A percentile compares a stretch with the other conserved stretches of the same genome.
These are phyloP conservation scores for Eutolmus rufibarbis DNA, from an alignment of 2,888 invertebrate species.

Conservation along the genomic window DNA sequence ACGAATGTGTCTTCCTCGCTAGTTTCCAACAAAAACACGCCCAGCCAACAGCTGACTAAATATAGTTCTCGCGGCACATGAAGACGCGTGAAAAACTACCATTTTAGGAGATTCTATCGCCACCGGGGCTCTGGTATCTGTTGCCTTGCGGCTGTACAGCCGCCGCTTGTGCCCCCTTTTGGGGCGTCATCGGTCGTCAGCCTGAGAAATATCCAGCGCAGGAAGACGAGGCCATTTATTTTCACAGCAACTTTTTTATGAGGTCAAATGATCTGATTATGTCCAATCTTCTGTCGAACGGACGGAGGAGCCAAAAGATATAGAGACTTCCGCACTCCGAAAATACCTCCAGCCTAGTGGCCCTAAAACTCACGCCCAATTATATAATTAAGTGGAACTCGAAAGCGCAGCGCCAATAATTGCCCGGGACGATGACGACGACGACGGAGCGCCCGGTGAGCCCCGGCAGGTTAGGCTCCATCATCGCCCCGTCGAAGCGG, in stretches of 20 bases:
- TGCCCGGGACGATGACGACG: neutral
- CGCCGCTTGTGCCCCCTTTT: neutral
- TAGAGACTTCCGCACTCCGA: neutral
- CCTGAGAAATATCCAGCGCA: neutral
- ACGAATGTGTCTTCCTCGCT: neutral
- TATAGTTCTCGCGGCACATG: neutral
- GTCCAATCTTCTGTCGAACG: neutral
- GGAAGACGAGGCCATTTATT: constrained; percentile 30
- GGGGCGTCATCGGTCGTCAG: neutral
- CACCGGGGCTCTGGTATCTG: neutral
- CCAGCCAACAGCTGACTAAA: constrained; percentile 3
- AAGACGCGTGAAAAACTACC: neutral
- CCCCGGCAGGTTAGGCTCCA: neutral
- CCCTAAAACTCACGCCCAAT: neutral
- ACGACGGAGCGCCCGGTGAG: neutral
- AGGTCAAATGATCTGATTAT: constrained; percentile 14
- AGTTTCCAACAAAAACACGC: neutral
- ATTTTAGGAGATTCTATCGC: constrained; percentile 9
- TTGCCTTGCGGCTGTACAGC: neutral
- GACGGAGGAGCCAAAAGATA: neutral
- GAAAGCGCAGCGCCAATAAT: neutral
- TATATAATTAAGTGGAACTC: constrained; percentile 17
- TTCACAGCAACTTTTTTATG: neutral
- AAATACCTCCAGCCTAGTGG: neutral
- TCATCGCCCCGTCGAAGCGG: neutral